Evolutionary conservation across 1,140 invertebrate genomes (phyloP).

Genomic region (Subanguina moxae): DNA sequence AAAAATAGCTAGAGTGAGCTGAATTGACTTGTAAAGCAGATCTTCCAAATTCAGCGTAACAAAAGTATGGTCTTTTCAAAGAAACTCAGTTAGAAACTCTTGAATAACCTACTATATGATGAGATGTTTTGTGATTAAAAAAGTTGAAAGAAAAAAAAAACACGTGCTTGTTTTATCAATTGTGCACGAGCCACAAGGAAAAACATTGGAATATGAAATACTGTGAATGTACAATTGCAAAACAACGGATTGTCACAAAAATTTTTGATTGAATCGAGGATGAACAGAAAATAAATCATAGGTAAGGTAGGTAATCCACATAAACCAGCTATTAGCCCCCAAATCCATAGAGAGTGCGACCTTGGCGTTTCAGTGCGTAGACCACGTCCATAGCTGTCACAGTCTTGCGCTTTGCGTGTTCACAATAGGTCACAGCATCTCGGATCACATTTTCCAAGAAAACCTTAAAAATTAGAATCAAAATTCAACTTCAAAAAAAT

Average conservation of each 20-base stretch:
- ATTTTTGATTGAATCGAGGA: background rate
- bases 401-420: slow-evolving; percentile 77
- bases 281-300: background rate
- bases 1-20: too few species aligned
- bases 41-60: too few species aligned
- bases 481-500: too few species aligned
- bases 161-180: too few species aligned
- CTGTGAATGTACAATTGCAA: background rate
- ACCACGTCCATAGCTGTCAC: slow-evolving; percentile 81
- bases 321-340: slow-evolving; percentile 62
- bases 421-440: slow-evolving; percentile 77
- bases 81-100: too few species aligned
- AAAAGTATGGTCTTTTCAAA: too few species aligned
- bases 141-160: too few species aligned
- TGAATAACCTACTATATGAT: too few species aligned
- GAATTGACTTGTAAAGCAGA: too few species aligned
- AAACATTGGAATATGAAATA: background rate
- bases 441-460: slow-evolving; percentile 78
- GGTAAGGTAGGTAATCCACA: background rate
- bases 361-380: slow-evolving; percentile 77
- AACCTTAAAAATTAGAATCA: slow-evolving; percentile 38
- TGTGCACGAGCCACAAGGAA: background rate
- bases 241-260: background rate
- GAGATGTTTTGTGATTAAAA: too few species aligned
- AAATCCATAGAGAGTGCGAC: slow-evolving; percentile 68